These are phyloP conservation scores for Scrobipalpa atriplicella DNA, from an alignment of 2,888 invertebrate species.

Conservation along the genomic window DNA sequence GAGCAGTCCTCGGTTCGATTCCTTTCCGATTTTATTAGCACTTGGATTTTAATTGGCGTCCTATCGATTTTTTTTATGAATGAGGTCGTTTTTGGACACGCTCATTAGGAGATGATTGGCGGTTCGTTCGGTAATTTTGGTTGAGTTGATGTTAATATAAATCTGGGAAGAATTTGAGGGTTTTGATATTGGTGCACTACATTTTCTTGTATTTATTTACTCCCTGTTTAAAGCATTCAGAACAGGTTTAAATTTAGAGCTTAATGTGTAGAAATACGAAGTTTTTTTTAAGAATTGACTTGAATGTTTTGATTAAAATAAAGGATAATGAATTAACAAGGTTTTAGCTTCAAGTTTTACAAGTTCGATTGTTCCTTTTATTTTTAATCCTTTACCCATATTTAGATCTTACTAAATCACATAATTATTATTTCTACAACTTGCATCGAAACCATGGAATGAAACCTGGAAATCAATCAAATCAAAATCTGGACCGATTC, in stretches of 20 bases:
- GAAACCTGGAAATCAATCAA: not conserved
- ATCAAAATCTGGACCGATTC: constrained; percentile 9
- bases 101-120: constrained; percentile 20
- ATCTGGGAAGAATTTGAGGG: not conserved
- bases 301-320: too few species aligned
- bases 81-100: constrained; percentile 23
- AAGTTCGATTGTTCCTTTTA: too few species aligned
- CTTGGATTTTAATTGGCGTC: constrained; percentile 77
- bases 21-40: constrained; percentile 78
- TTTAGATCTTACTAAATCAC: too few species aligned
- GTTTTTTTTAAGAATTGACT: too few species aligned
- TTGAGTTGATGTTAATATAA: not conserved
- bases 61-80: constrained; percentile 46
- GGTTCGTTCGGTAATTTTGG: constrained; percentile 11
- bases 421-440: too few species aligned
- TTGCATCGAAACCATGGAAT: too few species aligned
- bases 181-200: not conserved
- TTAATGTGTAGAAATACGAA: too few species aligned
- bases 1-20: constrained; percentile 74
- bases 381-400: too few species aligned
- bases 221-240: too few species aligned
- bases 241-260: too few species aligned
- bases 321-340: too few species aligned
- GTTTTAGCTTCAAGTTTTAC: too few species aligned
- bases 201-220: not conserved